Evolutionary conservation across 2,888 invertebrate genomes (phyloP).

Genomic region (Anthophora plumipes): DNA sequence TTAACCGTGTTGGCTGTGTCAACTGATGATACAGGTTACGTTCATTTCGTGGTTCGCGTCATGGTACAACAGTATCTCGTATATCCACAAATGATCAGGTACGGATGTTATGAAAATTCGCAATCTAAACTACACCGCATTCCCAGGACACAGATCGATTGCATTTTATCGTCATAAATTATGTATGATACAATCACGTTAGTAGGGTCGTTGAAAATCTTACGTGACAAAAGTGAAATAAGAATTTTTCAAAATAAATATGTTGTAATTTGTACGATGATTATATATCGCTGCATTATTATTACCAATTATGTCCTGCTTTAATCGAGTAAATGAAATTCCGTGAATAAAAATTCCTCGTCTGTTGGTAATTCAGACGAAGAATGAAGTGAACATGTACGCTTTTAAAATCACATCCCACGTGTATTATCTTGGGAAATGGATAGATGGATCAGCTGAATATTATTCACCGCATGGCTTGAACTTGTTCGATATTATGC

Average conservation of each 20-base stretch:
- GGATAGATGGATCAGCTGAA: conserved; percentile 21
- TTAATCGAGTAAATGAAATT: no score
- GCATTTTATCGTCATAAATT: conserved; percentile 20
- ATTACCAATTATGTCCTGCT: no score
- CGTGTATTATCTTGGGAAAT: conserved; percentile 17
- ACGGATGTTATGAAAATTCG: conserved; percentile 34
- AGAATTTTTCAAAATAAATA: neutral
- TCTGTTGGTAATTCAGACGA: neutral
- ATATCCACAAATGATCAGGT: conserved; percentile 25
- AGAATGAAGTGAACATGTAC: neutral
- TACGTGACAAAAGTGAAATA: no score
- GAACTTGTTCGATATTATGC: conserved; percentile 31
- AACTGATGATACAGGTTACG: conserved; percentile 27
- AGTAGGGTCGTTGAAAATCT: neutral
- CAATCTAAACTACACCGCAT: conserved; percentile 10
- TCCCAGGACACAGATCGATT: neutral
- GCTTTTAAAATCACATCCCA: neutral
- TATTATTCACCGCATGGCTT: conserved; percentile 33
- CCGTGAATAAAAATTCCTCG: no score
- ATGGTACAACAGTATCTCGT: conserved; percentile 26
- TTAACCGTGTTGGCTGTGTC: conserved; percentile 20
- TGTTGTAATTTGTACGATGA: neutral
- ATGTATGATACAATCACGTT: neutral
- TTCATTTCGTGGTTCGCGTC: conserved; percentile 25
- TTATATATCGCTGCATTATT: neutral